Percentiles rank a stretch among this genome's conserved stretches.
These are phyloP conservation scores for Enoplolaimus lenunculus DNA, from an alignment of 2,888 invertebrate species.

Conservation along the genomic window DNA sequence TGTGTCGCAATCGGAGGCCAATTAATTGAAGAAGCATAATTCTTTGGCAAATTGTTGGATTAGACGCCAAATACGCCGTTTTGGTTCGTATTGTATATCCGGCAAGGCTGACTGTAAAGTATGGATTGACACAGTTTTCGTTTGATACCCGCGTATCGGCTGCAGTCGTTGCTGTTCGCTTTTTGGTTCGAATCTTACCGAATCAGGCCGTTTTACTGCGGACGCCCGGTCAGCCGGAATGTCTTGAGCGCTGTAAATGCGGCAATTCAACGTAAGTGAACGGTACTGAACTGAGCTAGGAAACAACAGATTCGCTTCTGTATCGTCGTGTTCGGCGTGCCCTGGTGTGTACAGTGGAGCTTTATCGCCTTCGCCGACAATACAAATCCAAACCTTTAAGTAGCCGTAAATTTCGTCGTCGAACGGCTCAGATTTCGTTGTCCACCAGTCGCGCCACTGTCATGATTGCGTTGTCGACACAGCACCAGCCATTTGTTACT, in stretches of 20 bases:
- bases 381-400: constrained; percentile 15
- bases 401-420: constrained; percentile 17
- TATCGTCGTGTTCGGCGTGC: not conserved
- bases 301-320: constrained; percentile 9
- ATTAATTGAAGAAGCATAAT: not conserved
- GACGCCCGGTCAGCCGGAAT: not conserved
- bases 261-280: constrained; percentile 6
- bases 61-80: not conserved
- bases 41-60: constrained; percentile 3
- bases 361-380: constrained; percentile 9
- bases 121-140: not conserved
- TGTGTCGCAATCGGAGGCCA: constrained; percentile 7
- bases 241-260: not conserved
- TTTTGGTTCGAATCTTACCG: not conserved
- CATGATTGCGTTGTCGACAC: not conserved
- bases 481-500: constrained; percentile 12
- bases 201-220: too few species aligned
- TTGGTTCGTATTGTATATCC: not conserved
- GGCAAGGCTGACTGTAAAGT: not conserved
- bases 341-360: not conserved
- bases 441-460: too few species aligned
- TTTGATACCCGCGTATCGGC: not conserved
- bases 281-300: constrained; percentile 3
- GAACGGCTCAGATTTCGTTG: too few species aligned
- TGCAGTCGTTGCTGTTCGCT: not conserved